phyloP scores from a whole-genome alignment of 2,113 vertebrate genomes.

The Morphnarchus princeps region DNA sequence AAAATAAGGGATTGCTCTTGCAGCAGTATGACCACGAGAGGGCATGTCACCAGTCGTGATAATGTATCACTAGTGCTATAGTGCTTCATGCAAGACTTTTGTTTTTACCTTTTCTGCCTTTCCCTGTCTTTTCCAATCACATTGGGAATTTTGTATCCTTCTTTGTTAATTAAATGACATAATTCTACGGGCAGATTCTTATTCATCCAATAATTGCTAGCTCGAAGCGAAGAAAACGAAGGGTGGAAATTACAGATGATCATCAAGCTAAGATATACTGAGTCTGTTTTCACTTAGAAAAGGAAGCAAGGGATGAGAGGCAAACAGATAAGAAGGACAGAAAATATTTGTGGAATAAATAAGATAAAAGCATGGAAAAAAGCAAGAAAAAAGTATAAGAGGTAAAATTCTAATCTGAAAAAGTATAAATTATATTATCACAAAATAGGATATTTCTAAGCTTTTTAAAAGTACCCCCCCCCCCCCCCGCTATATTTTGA shows the following conservation, averaged over 20 bases:
- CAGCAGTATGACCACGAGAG: background rate
- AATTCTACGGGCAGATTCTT: background rate
- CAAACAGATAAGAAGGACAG: background rate
- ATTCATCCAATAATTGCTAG: background rate
- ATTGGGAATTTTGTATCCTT: background rate
- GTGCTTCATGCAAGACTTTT: background rate
- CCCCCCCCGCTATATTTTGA: background rate
- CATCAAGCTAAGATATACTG: background rate
- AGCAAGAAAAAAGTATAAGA: background rate
- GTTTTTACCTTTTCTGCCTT: background rate
- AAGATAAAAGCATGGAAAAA: background rate
- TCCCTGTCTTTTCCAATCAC: background rate
- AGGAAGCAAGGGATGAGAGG: background rate
- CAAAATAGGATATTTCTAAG: background rate
- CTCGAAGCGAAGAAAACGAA: background rate
- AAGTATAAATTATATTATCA: background rate
- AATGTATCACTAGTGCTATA: fast-evolving
- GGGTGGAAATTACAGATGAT: background rate
- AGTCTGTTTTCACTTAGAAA: background rate
- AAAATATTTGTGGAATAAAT: background rate
- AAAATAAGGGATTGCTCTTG: background rate
- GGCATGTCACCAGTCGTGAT: background rate
- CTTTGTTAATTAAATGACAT: background rate
- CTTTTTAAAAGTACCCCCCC: background rate
- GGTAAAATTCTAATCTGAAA: background rate